Conservation (phyloP, 2,113 vertebrate genomes). For the Cairina moschata region DNA sequence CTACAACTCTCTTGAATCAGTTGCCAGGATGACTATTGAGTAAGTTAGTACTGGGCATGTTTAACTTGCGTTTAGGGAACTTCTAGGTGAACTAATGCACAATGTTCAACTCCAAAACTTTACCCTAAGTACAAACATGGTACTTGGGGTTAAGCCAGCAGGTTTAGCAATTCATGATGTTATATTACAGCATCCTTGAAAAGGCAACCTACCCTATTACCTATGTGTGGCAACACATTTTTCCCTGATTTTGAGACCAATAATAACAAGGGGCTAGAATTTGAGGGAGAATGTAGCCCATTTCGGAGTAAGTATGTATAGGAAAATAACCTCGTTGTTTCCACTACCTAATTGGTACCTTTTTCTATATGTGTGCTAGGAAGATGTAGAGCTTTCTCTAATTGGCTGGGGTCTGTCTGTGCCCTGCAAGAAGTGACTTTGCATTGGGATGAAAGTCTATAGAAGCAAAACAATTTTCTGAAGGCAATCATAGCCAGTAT, state of each 20-base stretch:
- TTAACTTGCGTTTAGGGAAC: slow-evolving; percentile 56
- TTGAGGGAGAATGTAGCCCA: not conserved
- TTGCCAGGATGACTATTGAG: slow-evolving; percentile 99
- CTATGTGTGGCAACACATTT: not conserved
- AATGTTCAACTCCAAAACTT: slow-evolving; percentile 12
- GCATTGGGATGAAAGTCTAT: not conserved
- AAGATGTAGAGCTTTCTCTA: slow-evolving; percentile 4
- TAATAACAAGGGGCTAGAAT: not conserved
- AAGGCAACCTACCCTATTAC: not conserved
- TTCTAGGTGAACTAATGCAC: slow-evolving; percentile 4
- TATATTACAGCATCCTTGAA: not conserved
- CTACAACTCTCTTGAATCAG: slow-evolving; percentile 96
- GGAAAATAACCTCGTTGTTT: slow-evolving; percentile 6
- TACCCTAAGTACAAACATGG: not conserved
- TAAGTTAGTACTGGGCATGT: slow-evolving; percentile 81
- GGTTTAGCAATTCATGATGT: not conserved
- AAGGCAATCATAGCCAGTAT: slow-evolving; percentile 19
- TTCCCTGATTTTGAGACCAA: not conserved
- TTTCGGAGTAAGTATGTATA: not conserved
- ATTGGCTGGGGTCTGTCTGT: not conserved
- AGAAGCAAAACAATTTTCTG: slow-evolving; percentile 33
- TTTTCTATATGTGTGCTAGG: not conserved
- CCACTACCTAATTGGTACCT: not conserved
- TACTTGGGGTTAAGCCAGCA: not conserved
- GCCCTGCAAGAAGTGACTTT: slow-evolving; percentile 3